phyloP scores from a whole-genome alignment of 2,797 vertebrate genomes.

The Helarctos malayanus region DNA sequence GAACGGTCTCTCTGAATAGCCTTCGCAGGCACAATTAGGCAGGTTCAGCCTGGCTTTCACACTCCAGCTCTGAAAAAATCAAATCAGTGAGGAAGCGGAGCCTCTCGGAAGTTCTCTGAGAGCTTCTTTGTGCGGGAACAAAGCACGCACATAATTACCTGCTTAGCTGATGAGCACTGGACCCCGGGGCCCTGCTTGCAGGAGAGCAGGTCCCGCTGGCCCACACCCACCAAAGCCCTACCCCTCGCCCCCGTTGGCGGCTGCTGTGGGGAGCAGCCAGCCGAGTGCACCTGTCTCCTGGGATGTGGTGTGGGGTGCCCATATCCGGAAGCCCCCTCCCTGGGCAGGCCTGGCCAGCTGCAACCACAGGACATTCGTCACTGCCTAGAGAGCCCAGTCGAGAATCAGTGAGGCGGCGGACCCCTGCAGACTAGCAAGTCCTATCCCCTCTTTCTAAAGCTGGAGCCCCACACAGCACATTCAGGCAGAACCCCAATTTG shows the following conservation, averaged over 20 bases:
- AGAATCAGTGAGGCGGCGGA: neutral
- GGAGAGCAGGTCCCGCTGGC: neutral
- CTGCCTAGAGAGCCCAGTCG: neutral
- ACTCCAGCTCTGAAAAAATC: constrained; percentile 73
- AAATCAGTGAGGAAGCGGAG: constrained; percentile 73
- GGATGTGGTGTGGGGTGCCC: fast-evolving
- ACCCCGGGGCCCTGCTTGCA: neutral
- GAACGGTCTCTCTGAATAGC: constrained; percentile 73
- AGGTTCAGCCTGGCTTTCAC: constrained; percentile 81
- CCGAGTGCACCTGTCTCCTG: neutral
- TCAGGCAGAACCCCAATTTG: neutral
- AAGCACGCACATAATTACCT: constrained; percentile 76
- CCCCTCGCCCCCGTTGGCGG: fast-evolving
- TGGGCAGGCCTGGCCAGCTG: neutral
- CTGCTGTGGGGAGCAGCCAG: neutral
- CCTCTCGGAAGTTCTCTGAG: constrained; percentile 72
- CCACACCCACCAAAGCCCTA: neutral
- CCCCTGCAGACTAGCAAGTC: neutral
- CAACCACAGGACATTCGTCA: neutral
- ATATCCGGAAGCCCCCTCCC: neutral
- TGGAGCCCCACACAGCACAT: neutral
- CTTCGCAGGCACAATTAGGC: constrained; percentile 82
- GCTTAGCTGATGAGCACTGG: constrained; percentile 74
- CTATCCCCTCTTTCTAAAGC: neutral
- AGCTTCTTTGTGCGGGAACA: constrained; percentile 74